Conservation (phyloP, 30 jellyfish, hydroid and myxozoan genomes). For the Calvadosia cruxmelitensis region DNA sequence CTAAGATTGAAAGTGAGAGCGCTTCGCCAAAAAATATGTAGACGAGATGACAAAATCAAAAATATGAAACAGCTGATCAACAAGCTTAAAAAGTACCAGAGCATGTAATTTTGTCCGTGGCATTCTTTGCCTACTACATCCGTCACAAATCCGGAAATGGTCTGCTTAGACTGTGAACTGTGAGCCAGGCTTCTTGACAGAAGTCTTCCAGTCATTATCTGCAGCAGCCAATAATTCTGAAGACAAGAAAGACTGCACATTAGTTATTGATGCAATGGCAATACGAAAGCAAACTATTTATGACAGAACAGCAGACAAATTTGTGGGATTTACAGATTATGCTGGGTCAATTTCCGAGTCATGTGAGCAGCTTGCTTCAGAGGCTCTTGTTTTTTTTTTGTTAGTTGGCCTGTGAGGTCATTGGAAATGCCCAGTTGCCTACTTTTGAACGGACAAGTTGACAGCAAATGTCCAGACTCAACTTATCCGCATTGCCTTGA, state of each 20-base stretch:
- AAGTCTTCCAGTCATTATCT: constrained; percentile 5
- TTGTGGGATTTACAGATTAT: constrained; percentile 29
- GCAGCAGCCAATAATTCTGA: constrained; percentile 7
- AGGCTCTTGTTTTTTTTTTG: constrained; percentile 36
- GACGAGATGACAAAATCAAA: constrained; percentile 16
- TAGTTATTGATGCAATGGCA: constrained; percentile 47
- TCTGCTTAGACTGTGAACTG: constrained; percentile 20
- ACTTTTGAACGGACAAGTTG: background rate
- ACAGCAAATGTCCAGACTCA: background rate
- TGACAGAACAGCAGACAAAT: constrained; percentile 17
- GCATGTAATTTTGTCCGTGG: constrained; percentile 39
- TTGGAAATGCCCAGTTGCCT: constrained; percentile 43
- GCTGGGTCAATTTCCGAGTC: constrained; percentile 15
- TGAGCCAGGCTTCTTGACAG: constrained; percentile 37
- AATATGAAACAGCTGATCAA: constrained; percentile 7
- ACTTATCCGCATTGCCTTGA: background rate
- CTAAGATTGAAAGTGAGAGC: constrained; percentile 13
- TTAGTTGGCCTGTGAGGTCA: constrained; percentile 27
- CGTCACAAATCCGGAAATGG: constrained; percentile 31
- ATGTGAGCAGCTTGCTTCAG: constrained; percentile 13
- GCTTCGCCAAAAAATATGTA: constrained; percentile 8
- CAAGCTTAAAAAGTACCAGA: constrained; percentile 13
- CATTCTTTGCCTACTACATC: constrained; percentile 42
- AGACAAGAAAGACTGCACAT: constrained; percentile 22
- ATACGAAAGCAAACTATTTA: constrained; percentile 25